phyloP scores from a whole-genome alignment of 2,797 vertebrate species.

The Selene dorsalis region DNA sequence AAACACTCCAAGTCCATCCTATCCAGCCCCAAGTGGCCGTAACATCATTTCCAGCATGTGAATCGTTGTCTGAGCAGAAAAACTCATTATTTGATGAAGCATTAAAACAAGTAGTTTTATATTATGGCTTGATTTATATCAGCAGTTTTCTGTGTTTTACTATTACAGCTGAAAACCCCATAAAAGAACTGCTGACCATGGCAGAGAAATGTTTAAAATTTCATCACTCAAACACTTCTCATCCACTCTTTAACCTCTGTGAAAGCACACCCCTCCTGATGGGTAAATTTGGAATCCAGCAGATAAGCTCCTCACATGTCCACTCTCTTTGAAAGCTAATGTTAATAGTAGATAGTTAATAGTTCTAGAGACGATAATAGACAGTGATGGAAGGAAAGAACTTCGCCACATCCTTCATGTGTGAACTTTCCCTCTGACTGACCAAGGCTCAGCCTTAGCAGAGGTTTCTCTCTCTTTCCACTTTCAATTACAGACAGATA shows the following conservation, averaged over 20 bases:
- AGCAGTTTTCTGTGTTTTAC: slow-evolving; percentile 60
- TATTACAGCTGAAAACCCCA: slow-evolving; percentile 48
- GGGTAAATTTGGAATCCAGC: slow-evolving; percentile 72
- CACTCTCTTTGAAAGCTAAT: slow-evolving; percentile 62
- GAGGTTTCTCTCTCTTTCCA: slow-evolving; percentile 70
- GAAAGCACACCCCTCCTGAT: slow-evolving; percentile 49
- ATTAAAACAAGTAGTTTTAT: slow-evolving; percentile 65
- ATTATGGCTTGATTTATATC: slow-evolving; percentile 64
- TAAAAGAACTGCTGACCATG: slow-evolving; percentile 68
- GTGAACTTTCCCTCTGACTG: slow-evolving; percentile 61
- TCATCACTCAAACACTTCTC: slow-evolving; percentile 59
- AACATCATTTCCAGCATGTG: slow-evolving; percentile 24
- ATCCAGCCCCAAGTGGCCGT: slow-evolving; percentile 11
- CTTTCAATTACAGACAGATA: slow-evolving; percentile 72
- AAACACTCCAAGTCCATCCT: neutral
- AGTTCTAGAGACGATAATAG: slow-evolving; percentile 56
- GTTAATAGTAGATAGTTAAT: slow-evolving; percentile 64
- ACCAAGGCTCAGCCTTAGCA: slow-evolving; percentile 41
- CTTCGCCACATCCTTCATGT: slow-evolving; percentile 42
- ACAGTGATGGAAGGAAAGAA: slow-evolving; percentile 64
- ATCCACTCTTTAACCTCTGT: slow-evolving; percentile 53
- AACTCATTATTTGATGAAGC: slow-evolving; percentile 55
- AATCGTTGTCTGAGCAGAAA: slow-evolving; percentile 31
- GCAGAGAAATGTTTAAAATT: slow-evolving; percentile 56
- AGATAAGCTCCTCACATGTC: slow-evolving; percentile 36